These are phyloP conservation scores for Oscheius sp. DNA, from an alignment of 2,888 invertebrate species.

Conservation along the genomic window DNA sequence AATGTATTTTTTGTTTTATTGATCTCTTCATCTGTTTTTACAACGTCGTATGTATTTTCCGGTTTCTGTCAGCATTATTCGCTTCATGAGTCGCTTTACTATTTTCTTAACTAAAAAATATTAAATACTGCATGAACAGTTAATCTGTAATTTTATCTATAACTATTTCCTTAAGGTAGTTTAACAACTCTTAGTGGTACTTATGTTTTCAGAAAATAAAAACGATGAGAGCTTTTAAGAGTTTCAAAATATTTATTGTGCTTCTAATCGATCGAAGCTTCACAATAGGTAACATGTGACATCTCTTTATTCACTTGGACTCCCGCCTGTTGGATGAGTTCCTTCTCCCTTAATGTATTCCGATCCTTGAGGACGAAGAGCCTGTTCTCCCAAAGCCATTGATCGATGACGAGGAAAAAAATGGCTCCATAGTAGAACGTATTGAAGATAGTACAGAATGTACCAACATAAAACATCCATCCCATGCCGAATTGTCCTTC, in stretches of 20 bases:
- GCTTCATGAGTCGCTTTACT: no score
- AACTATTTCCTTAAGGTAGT: no score
- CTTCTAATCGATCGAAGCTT: no score
- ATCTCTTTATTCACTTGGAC: not conserved
- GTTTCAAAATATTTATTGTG: no score
- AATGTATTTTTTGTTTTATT: not conserved
- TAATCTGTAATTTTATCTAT: no score
- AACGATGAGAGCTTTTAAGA: no score
- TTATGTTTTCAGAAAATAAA: no score
- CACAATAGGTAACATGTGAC: no score
- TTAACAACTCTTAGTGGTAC: no score
- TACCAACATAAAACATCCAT: conserved; percentile 35
- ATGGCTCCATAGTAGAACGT: conserved; percentile 51
- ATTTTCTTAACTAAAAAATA: no score
- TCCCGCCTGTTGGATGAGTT: not conserved
- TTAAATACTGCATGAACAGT: no score
- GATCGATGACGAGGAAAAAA: conserved; percentile 36
- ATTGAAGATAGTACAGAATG: conserved; percentile 56
- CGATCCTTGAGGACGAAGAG: conserved; percentile 35
- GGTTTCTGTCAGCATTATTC: not conserved
- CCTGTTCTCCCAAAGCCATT: conserved; percentile 51
- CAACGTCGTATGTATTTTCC: not conserved
- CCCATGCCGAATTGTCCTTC: not conserved
- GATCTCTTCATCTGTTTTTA: no score
- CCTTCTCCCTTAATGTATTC: not conserved